Conservation (phyloP, 2,113 vertebrate species). For the Cryptotis parvus region DNA sequence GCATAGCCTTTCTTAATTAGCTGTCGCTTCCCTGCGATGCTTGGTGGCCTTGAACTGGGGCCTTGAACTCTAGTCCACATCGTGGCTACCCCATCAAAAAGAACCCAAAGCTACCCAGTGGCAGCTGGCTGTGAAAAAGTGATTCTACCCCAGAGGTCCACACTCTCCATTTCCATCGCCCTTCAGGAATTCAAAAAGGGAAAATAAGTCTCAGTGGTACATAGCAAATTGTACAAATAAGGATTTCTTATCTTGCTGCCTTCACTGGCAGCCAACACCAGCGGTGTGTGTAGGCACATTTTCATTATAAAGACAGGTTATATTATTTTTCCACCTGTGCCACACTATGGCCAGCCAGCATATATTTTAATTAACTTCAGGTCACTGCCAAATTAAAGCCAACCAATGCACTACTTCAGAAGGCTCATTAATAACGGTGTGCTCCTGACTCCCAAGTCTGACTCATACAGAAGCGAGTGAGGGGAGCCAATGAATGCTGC, state of each 20-base stretch:
- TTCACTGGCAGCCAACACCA: background rate
- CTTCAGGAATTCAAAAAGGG: background rate
- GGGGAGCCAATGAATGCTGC: background rate
- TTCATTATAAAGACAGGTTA: slow-evolving; percentile 53
- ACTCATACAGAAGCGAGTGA: background rate
- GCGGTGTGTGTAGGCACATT: background rate
- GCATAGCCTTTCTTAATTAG: slow-evolving; percentile 70
- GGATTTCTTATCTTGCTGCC: background rate
- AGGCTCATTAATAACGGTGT: slow-evolving; percentile 55
- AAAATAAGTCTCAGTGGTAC: background rate
- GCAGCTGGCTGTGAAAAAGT: slow-evolving; percentile 43
- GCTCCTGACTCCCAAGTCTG: background rate
- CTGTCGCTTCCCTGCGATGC: slow-evolving; percentile 64
- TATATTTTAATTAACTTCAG: slow-evolving; percentile 75
- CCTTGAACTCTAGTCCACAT: slow-evolving; percentile 24
- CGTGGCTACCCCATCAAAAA: background rate
- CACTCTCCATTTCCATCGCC: background rate
- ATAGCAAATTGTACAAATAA: background rate
- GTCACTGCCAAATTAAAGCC: slow-evolving; percentile 72
- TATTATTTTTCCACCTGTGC: slow-evolving; percentile 27
- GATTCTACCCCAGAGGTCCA: background rate
- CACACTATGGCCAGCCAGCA: background rate
- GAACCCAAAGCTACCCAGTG: background rate
- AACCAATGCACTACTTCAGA: slow-evolving; percentile 29
- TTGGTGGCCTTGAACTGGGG: slow-evolving; percentile 63